Evolutionary conservation across 2,888 invertebrate genomes (phyloP), one percentile per base, ranked within the genome.

Genomic region (Folsomia manolachei): DNA sequence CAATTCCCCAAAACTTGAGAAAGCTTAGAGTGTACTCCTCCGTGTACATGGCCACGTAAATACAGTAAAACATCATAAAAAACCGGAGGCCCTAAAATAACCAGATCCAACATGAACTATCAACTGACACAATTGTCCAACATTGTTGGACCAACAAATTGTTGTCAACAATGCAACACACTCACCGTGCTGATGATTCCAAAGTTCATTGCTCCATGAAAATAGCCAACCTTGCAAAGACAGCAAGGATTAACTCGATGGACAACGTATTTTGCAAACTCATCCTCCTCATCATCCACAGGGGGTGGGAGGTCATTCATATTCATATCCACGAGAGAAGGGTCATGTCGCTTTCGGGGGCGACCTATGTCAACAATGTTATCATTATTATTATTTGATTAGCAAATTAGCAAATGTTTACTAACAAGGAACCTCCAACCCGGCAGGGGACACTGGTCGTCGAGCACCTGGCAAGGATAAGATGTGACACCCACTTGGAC

Each of bases 261-360:
- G 7, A 21, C 19, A 4, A 19, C 21, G 7, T 19, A 19, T 18
- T 7, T 21, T 19, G n/a, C 56, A 7, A 4, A 4, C 7, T 9
- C 14, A 21, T 56, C 56, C 18, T 56, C 21, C 21, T 56, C 56
- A 7, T 7, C 19, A 4, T 56, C 56, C 18, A 56, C 4, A 19
- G 56, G 56, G 11, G 19, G 56, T 19, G 7, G 21, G 56, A 19
- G 56, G 7, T 19, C 51, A 11, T 51, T 18, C 9, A 51, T 7
- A 14, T 7, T 19, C 56, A 56, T 56, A 19, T 56, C 56, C 56
- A 56, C 56, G 56, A 56, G 56, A 18, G 56, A 56, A 19, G 56
- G 56, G 56, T 56, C 56, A 56, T 56, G 56, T 56, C 56, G 56
- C 56, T 14, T 18, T 56, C 56, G 56, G 7, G 56, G 56, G 18